Conservation (phyloP, 2,113 vertebrate species). For the Lampris incognitus region DNA sequence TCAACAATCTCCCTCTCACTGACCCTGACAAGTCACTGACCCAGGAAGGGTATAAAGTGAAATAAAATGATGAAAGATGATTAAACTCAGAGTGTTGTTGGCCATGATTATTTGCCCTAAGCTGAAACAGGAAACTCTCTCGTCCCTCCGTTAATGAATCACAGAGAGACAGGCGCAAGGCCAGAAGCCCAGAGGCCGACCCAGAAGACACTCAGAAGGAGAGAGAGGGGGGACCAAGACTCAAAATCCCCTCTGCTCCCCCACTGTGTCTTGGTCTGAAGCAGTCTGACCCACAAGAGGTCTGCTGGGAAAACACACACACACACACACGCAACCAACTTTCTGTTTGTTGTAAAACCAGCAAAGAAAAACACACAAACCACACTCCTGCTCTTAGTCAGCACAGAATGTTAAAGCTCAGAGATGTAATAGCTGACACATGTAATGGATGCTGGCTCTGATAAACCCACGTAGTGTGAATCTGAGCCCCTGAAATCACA, state of each 20-base stretch:
- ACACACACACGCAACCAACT: background rate
- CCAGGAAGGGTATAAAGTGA: conserved; percentile 20
- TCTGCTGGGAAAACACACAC: background rate
- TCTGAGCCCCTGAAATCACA: conserved; percentile 27
- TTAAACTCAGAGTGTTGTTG: conserved; percentile 44
- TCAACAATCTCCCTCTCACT: background rate
- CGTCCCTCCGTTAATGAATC: conserved; percentile 61
- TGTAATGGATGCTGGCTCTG: background rate
- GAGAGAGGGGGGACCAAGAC: conserved; percentile 29
- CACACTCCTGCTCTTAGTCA: background rate
- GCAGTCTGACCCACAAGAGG: conserved; percentile 7
- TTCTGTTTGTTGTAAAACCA: too few species aligned
- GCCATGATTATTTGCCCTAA: conserved; percentile 9
- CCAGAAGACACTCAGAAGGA: conserved; percentile 33
- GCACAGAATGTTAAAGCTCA: background rate
- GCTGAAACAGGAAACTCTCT: conserved; percentile 53
- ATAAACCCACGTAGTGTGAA: conserved; percentile 8
- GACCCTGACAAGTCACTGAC: conserved; percentile 18
- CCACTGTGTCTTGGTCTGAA: conserved; percentile 28
- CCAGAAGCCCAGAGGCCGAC: conserved; percentile 25
- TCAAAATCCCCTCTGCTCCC: conserved; percentile 34
- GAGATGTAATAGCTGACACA: conserved; percentile 2
- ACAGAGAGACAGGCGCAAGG: conserved; percentile 38
- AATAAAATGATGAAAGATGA: conserved; percentile 49
- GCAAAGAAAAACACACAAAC: background rate